Evolutionary conservation across 2,797 vertebrate species (phyloP), one percentile per base, ranked within the genome.

Genomic region (Yasuhikotakia modesta): DNA sequence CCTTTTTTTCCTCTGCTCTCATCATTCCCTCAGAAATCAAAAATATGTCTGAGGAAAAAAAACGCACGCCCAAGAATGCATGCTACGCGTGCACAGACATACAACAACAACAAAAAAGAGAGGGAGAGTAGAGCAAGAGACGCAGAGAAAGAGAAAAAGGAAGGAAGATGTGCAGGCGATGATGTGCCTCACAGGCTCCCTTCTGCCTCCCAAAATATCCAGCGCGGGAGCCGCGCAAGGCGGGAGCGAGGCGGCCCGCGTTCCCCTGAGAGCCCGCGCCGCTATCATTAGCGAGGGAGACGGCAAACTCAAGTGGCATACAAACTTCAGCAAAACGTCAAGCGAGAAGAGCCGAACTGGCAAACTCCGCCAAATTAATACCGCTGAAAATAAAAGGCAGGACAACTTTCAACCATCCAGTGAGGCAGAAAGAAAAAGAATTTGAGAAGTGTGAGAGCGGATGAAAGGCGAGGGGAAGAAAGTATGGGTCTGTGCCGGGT

Each of bases 321-420:
- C 93, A 94, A 94, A 94, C 93, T 94, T 94, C 93, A 93, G 93
- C 93, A 94, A 94, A 94, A 94, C 92, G 93, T 93, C 93, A 94
- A 92, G 90, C 89, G 90, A 88, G 90, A 90, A 83, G 82, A 83
- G 82, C 74, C 73, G 79, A 85, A 79, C 86, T 82, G 83, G 85
- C 84, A 83, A 81, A 85, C 84, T 85, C 83, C 80, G 91, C 92
- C 93, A 94, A 93, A 94, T 94, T 93, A 93, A 94, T 94, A 93
- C 92, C 92, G 91, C 92, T 93, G 89, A 92, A 94, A 93, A 94
- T 93, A 93, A 94, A 94, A 94, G 92, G 89, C 93, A 93, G 92
- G 93, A 93, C 93, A 93, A 94, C 93, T 94, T 93, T 93, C 92
- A 94, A 93, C 91, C 92, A 91, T 92, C 82, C 82, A 87, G 88